Evolutionary conservation across 30 jellyfish, hydroid and myxozoan genomes (phyloP).

Genomic region (Pelagia noctiluca): DNA sequence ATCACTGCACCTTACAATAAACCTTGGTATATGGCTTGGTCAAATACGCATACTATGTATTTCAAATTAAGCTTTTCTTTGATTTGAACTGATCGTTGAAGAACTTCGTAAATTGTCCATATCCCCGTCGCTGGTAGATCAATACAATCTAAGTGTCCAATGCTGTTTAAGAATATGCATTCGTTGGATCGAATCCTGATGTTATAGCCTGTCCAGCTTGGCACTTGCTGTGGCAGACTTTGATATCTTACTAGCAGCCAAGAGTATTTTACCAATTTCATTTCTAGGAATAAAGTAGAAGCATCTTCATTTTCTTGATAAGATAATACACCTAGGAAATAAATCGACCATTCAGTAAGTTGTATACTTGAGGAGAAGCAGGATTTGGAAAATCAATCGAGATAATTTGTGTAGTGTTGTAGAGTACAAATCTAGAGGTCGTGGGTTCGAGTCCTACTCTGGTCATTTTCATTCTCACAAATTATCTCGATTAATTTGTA

Average conservation of each 20-base stretch:
- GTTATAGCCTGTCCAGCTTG: slow-evolving; percentile 53
- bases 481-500: too few relatives aligned
- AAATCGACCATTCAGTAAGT: too few relatives aligned
- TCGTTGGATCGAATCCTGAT: slow-evolving; percentile 8
- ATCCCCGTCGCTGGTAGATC: slow-evolving; percentile 48
- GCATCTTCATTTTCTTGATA: background rate
- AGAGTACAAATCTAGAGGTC: too few relatives aligned
- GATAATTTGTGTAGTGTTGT: too few relatives aligned
- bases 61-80: slow-evolving; percentile 35
- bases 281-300: background rate
- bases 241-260: slow-evolving; percentile 11
- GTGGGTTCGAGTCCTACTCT: too few relatives aligned
- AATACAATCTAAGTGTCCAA: slow-evolving; percentile 3
- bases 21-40: slow-evolving; percentile 47
- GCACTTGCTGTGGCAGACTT: slow-evolving; percentile 16
- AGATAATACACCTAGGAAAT: too few relatives aligned
- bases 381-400: too few relatives aligned
- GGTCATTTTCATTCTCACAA: too few relatives aligned
- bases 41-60: slow-evolving; percentile 27
- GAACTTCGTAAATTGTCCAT: slow-evolving; percentile 20
- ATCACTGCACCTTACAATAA: too few relatives aligned
- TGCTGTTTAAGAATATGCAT: background rate
- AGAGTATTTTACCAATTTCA: background rate
- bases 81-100: slow-evolving; percentile 33
- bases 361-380: too few relatives aligned